Conservation (phyloP, 2,888 invertebrate genomes). For the Balanococcus diminutus region DNA sequence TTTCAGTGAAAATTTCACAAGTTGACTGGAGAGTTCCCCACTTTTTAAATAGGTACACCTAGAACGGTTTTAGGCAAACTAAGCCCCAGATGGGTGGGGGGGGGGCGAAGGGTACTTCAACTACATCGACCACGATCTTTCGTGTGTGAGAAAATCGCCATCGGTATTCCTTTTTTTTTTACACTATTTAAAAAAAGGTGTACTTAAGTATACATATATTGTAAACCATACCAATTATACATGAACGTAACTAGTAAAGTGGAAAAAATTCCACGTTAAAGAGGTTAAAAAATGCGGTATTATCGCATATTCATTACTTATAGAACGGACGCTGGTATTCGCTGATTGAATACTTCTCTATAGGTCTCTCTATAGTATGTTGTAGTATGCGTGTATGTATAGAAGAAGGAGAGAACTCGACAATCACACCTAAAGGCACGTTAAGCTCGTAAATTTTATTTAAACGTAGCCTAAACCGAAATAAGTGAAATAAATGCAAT, state of each 20-base stretch:
- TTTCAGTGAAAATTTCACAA: too few relatives aligned
- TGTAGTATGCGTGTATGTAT: background rate
- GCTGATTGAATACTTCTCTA: conserved; percentile 1
- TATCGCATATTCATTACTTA: background rate
- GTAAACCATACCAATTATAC: background rate
- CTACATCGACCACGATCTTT: background rate
- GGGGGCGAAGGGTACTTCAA: too few relatives aligned
- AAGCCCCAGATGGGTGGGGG: too few relatives aligned
- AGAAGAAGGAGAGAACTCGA: background rate
- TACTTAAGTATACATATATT: background rate
- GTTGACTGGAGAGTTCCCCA: too few relatives aligned
- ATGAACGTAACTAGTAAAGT: background rate
- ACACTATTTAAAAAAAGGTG: background rate
- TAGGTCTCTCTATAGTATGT: background rate
- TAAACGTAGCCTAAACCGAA: conserved; percentile 4
- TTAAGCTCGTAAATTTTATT: conserved; percentile 42
- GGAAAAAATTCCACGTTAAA: background rate
- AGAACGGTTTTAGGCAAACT: too few relatives aligned
- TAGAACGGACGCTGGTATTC: background rate
- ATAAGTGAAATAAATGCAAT: conserved; percentile 50
- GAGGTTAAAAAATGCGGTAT: background rate
- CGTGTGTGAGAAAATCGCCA: background rate
- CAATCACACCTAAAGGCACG: conserved; percentile 2
- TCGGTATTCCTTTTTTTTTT: background rate
- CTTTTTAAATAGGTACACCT: too few relatives aligned